These are phyloP conservation scores for Apodemia hepburni DNA, from an alignment of 2,888 invertebrate species.

Conservation along the genomic window DNA sequence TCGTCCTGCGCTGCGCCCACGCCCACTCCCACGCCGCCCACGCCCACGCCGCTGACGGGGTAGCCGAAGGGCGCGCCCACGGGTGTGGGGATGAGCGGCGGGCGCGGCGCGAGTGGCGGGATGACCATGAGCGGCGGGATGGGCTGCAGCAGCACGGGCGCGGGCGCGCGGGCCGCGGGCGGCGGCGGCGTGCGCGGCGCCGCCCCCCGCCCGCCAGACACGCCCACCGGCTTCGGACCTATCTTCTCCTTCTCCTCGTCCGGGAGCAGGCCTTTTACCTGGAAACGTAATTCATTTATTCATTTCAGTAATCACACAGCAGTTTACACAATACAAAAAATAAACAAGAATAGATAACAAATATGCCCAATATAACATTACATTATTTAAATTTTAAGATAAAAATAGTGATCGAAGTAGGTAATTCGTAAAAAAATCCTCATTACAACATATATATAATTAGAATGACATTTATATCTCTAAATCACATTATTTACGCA, in stretches of 20 bases:
- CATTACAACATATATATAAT: too few species aligned
- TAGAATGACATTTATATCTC: too few species aligned
- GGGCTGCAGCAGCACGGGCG: constrained; percentile 52
- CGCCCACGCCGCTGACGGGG: constrained; percentile 50
- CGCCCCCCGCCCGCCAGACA: constrained; percentile 35
- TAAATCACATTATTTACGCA: too few species aligned
- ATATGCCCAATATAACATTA: too few species aligned
- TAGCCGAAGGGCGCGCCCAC: constrained; percentile 44
- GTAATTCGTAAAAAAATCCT: too few species aligned
- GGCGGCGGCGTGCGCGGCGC: constrained; percentile 37
- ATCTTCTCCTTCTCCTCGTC: constrained; percentile 99
- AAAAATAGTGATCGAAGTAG: too few species aligned
- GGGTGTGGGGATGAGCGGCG: constrained; percentile 64
- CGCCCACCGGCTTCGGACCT: constrained; percentile 90
- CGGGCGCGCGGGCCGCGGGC: constrained; percentile 35
- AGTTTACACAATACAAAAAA: too few species aligned
- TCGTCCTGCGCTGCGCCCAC: constrained; percentile 43
- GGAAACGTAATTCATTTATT: too few species aligned
- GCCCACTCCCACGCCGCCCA: constrained; percentile 36
- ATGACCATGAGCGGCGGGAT: constrained; percentile 78
- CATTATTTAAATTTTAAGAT: too few species aligned
- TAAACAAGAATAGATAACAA: too few species aligned
- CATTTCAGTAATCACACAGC: too few species aligned
- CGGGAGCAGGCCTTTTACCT: constrained; percentile 91
- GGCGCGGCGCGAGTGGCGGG: constrained; percentile 60